These are phyloP conservation scores for Plodia interpunctella DNA, from an alignment of 1,140 invertebrate genomes.

Conservation along the genomic window DNA sequence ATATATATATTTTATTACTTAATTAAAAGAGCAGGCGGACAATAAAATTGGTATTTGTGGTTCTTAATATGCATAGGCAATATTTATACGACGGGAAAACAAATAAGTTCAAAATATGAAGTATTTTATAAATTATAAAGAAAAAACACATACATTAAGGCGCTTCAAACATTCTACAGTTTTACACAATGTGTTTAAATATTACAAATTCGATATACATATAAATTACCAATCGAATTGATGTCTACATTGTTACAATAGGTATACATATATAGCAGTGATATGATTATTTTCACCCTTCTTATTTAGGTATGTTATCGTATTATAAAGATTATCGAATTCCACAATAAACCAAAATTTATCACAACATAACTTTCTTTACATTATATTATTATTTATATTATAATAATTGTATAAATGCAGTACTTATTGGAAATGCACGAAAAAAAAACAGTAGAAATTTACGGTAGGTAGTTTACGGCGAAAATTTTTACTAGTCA, in stretches of 20 bases:
- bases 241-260: constrained; percentile 29
- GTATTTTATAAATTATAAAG: neutral
- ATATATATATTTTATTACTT: neutral
- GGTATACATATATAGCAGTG: constrained; percentile 61
- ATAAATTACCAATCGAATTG: constrained; percentile 20
- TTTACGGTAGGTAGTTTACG: constrained; percentile 29
- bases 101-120: no score
- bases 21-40: neutral
- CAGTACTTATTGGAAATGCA: constrained; percentile 30
- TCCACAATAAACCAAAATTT: constrained; percentile 14
- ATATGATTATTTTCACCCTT: constrained; percentile 66
- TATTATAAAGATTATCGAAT: constrained; percentile 9
- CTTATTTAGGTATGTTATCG: constrained; percentile 17
- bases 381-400: constrained; percentile 27
- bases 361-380: constrained; percentile 23
- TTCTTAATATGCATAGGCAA: no score
- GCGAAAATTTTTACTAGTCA: constrained; percentile 50
- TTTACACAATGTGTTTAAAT: constrained; percentile 15
- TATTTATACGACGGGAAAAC: no score
- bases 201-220: constrained; percentile 29
- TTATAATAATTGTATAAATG: constrained; percentile 25
- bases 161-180: neutral
- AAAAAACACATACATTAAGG: neutral
- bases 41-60: neutral
- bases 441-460: constrained; percentile 17